Evolutionary conservation across 2,797 vertebrate species (phyloP).

Genomic region (Ispidina lecontei): DNA sequence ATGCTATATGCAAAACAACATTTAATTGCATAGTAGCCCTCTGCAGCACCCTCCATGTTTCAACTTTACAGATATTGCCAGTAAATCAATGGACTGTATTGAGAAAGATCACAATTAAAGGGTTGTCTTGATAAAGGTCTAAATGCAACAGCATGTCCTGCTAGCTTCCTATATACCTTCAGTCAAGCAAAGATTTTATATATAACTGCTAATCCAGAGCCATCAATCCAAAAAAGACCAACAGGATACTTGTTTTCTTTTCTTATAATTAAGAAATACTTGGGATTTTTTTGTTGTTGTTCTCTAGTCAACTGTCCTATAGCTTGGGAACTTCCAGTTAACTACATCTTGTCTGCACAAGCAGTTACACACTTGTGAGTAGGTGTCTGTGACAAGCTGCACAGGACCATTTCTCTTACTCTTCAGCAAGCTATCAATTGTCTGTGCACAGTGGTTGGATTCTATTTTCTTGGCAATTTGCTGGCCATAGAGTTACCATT

Average conservation of each 20-base stretch:
- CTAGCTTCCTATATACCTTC: not conserved
- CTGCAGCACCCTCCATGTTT: not conserved
- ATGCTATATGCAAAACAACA: not conserved
- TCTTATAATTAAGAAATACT: constrained; percentile 37
- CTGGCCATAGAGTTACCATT: not conserved
- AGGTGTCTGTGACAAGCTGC: constrained; percentile 1
- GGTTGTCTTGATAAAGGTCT: not conserved
- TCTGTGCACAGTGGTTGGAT: not conserved
- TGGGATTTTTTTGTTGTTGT: not conserved
- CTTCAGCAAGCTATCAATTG: not conserved
- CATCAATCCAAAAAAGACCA: not conserved
- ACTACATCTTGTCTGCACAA: not conserved
- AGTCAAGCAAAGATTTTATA: not conserved
- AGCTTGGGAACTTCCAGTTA: not conserved
- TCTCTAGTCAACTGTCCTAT: not conserved
- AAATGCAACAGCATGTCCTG: not conserved
- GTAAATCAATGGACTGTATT: not conserved
- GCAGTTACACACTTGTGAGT: not conserved
- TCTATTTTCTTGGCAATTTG: not conserved
- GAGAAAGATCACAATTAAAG: not conserved
- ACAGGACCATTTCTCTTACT: not conserved
- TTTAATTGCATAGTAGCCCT: not conserved
- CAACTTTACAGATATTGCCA: constrained; percentile 2
- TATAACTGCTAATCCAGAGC: not conserved
- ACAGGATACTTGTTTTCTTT: constrained; percentile 8